Evolutionary conservation across 2,888 invertebrate genomes (phyloP), one percentile per base, ranked within the genome.

Genomic region (Xanthorhoe designata): DNA sequence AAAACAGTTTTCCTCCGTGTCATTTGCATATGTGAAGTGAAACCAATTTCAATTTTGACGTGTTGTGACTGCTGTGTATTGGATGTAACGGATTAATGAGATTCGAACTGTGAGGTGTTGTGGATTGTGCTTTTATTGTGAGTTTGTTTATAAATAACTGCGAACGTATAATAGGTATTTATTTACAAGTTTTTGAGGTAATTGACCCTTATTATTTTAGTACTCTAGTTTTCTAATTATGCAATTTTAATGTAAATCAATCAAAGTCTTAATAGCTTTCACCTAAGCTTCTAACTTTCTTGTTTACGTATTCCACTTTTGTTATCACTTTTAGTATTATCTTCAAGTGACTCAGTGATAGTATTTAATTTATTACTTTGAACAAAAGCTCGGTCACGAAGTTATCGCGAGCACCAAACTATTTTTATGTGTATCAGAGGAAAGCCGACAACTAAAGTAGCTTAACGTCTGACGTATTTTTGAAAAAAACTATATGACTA

Each of bases 11-110:
- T 86, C 83, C 83, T 86, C 80, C 75, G 87, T 87, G 86, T 84
- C 81, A 86, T 89, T 88, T 88, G 77, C 88, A 88, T 89, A 86
- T 83, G 86, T 87, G 86, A 85, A 90, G 90, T 92, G 90, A 88
- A 88, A 88, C 85, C 88, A 82, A 85, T 83, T 83, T 83, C 76
- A 80, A 85, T 87, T 83, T 80, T 75, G 82, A 78, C 80, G 78
- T 86, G 84, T 86, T 89, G 88, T 84, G 86, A 84, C 78, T 75
- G 73, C 73, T 74, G 75, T 67, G 74, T 76, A 66, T 78, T 78
- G 80, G 68, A 76, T 80, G 82, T 85, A 61, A 61, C 68, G 82
- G 77, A 64, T 77, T 79, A 78, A 78, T 81, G 77, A 75, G 76
- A 76, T 79, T 76, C 72, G 74, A 78, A 80, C 69, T 78, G 84